phyloP scores from a whole-genome alignment of 1,140 invertebrate genomes.

The Zeugodacus cucurbitae region DNA sequence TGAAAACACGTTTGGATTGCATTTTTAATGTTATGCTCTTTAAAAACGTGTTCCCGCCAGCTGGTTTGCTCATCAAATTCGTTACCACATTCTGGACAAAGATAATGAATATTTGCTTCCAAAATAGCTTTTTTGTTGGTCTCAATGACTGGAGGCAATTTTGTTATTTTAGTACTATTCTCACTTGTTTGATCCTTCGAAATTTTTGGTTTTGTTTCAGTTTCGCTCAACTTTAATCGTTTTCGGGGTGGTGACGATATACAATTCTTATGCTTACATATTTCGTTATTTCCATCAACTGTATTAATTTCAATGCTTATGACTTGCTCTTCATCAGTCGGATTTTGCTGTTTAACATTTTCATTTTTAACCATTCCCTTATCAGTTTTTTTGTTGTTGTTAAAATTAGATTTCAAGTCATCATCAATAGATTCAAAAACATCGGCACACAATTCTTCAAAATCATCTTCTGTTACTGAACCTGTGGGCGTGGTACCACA shows the following conservation, averaged over 20 bases:
- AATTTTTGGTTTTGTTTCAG: conserved; percentile 43
- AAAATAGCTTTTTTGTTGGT: neutral
- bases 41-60: conserved; percentile 57
- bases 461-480: conserved; percentile 46
- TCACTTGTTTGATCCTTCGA: conserved; percentile 43
- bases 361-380: conserved; percentile 15
- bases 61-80: conserved; percentile 53
- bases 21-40: conserved; percentile 57
- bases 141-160: neutral
- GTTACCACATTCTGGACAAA: conserved; percentile 59
- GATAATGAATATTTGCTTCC: conserved; percentile 45
- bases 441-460: conserved; percentile 52
- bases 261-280: conserved; percentile 25
- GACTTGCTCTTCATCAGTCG: conserved; percentile 11
- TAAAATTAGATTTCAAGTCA: neutral
- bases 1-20: conserved; percentile 58
- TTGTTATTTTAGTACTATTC: neutral
- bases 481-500: neutral
- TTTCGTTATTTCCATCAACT: conserved; percentile 53
- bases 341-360: conserved; percentile 33
- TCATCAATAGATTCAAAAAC: conserved; percentile 51
- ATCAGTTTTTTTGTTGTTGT: neutral
- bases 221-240: conserved; percentile 29
- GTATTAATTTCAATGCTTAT: conserved; percentile 60
- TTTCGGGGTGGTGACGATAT: conserved; percentile 9